Evolutionary conservation across 2,888 invertebrate genomes (phyloP), one percentile per base, ranked within the genome.

Genomic region (Chymomyza procnemis): DNA sequence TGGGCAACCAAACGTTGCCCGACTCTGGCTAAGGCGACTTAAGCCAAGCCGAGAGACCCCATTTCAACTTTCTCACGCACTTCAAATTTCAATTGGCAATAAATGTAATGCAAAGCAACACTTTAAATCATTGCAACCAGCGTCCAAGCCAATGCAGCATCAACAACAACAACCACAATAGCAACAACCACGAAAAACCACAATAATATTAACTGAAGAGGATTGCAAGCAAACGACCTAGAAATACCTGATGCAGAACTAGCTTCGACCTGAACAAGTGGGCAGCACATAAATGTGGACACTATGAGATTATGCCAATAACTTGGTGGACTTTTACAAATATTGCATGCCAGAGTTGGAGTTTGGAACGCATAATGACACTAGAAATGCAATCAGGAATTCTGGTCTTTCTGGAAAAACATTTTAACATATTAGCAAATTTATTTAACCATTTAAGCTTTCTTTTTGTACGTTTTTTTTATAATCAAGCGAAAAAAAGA

Each of bases 71-170:
- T 89, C 89, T 89, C 89, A 89, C 89, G 89, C 89, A 89, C 89
- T 89, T 89, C 89, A 88, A 88, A 88, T 89, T 89, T 89, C 89
- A 89, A 89, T 89, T 88, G 89, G 89, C 88, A 88, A 89, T 89
- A 89, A 89, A 89, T 89, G 89, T 89, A 89, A 89, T 89, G 88
- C 89, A 89, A 89, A 85, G 88, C 89, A 89, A 88, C 89, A 89
- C 89, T 88, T 89, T 89, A 89, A 89, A 89, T 89, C 89, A 89
- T 88, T 81, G 82, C 79, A 81, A 72, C 76, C 71, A 5, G 66
- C 9, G 65, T 58, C 67, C 72, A 61, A 55, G 61, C 57, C 34
- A 56, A 57, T 54, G 52, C 74, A 79, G 78, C 73, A 75, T 79
- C 75, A 80, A 75, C 82, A 81, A 78, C 85, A 86, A 75, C 81